These are phyloP conservation scores for Drosophila pseudotalamancana DNA, from an alignment of 2,888 invertebrate species.

Conservation along the genomic window DNA sequence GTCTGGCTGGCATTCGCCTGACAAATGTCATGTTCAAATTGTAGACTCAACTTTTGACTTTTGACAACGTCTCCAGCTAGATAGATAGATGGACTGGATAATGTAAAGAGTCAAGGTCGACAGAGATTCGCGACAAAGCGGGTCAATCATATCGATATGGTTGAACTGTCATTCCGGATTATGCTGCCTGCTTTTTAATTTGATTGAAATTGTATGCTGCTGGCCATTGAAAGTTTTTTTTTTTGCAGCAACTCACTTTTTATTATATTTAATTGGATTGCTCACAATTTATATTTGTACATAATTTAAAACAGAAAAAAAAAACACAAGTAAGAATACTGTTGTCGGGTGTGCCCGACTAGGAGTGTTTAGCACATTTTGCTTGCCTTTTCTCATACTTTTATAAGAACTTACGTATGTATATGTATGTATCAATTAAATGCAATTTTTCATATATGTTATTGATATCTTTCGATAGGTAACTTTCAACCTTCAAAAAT, in stretches of 20 bases:
- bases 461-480: no score
- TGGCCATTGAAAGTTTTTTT: background rate
- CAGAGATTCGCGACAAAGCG: slow-evolving; percentile 1
- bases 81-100: slow-evolving; percentile 46
- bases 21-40: slow-evolving; percentile 75
- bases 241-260: background rate
- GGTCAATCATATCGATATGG: slow-evolving; percentile 24
- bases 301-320: no score
- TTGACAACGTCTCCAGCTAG: slow-evolving; percentile 47
- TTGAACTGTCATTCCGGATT: slow-evolving; percentile 10
- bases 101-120: slow-evolving; percentile 47
- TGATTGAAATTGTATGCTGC: background rate
- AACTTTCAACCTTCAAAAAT: no score
- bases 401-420: no score
- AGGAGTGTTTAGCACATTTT: no score
- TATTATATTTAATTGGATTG: background rate
- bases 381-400: no score
- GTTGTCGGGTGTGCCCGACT: no score
- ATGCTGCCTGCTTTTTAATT: slow-evolving; percentile 2
- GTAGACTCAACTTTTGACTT: slow-evolving; percentile 73
- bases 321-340: no score
- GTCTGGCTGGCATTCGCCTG: slow-evolving; percentile 30
- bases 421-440: no score
- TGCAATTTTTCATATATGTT: no score
- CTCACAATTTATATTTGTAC: no score